phyloP scores from a whole-genome alignment of 2,113 vertebrate species.

The Dicerorhinus sumatrensis region DNA sequence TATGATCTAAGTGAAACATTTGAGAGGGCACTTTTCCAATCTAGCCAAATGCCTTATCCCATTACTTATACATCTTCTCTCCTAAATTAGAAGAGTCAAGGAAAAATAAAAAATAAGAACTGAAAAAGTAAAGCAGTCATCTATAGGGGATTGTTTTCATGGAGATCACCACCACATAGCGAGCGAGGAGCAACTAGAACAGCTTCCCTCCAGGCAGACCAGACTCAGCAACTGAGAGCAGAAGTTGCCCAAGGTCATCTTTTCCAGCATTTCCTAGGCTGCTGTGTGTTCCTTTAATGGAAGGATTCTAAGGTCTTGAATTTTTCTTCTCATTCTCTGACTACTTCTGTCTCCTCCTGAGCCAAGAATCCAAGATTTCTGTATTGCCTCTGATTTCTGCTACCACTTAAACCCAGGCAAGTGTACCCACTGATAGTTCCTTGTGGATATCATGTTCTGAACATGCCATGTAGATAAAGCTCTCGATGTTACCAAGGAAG shows the following conservation, averaged over 20 bases:
- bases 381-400: background rate
- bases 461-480: background rate
- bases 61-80: background rate
- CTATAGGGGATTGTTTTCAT: background rate
- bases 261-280: background rate
- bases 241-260: background rate
- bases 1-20: background rate
- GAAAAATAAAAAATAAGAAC: background rate
- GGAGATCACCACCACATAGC: background rate
- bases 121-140: background rate
- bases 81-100: background rate
- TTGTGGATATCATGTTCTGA: background rate
- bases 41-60: no score
- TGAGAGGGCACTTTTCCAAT: background rate
- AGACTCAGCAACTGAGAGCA: background rate
- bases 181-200: background rate
- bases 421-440: background rate
- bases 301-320: background rate
- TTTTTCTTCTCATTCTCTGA: background rate
- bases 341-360: background rate
- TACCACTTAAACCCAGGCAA: background rate
- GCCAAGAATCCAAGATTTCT: background rate
- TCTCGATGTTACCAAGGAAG: background rate
- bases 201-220: background rate
- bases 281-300: background rate